Evolutionary conservation across 2,888 invertebrate genomes (phyloP), one percentile per base, ranked within the genome.

Genomic region (Phortica magna): DNA sequence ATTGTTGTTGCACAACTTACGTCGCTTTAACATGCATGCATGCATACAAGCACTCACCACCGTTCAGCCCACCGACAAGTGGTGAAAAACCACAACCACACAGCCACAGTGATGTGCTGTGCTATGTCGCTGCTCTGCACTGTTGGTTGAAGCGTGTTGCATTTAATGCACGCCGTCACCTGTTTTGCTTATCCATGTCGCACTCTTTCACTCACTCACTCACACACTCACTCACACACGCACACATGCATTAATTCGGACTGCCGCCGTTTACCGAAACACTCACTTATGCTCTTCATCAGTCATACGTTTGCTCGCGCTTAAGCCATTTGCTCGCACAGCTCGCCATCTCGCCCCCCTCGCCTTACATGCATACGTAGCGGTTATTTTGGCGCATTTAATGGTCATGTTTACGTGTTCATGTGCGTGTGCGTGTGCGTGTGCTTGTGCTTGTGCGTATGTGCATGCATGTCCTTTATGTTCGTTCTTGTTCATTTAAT

Each of bases 131-230:
- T 48, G 48, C 10, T 14, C 9, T 9, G 42, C 39, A 9, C 12
- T 17, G 55, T 31, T 31, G 31, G 64, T 39, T 22, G 14, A 59
- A 14, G 68, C 68, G 43, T 19, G 19, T 48, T 68, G 48, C 53
- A 71, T 71, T 61, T 67, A 71, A 71, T 71, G 55, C 61, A 61
- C 7, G 61, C 17, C 61, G 22, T 22, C 61, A 61, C 61, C 17
- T 22, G 22, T 22, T 61, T 22, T 61, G 22, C 61, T 12, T 61
- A 9, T 48, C 48, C 48, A 48, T 48, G 48, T 48, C 48, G 48
- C 10, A 12, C 48, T 14, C 19, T 10, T 61, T 12, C 1, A 7
- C 61, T 12, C 61, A 61, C 22, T 12, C 22, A 55, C n/a, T 12
- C 55, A 55, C 55, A 12, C 59, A n/a, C 59, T 19, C 22, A 19